Evolutionary conservation across 2,888 invertebrate genomes (phyloP).

Genomic region (Volucella inflata): DNA sequence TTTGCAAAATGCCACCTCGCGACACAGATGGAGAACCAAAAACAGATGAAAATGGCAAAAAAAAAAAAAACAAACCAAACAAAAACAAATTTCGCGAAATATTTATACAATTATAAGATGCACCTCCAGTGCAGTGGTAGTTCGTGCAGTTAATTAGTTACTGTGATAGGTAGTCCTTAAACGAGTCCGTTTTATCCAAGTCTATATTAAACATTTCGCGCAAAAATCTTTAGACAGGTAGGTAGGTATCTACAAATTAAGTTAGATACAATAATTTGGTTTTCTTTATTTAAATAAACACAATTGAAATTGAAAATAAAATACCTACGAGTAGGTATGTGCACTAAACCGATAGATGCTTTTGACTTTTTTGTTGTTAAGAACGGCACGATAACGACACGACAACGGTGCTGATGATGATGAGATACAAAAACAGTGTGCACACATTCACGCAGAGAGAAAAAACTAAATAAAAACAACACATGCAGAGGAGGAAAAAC

Average conservation of each 20-base stretch:
- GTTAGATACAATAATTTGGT: conserved; percentile 12
- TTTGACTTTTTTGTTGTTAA: conserved; percentile 37
- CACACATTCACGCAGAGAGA: conserved; percentile 3
- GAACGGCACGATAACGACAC: conserved; percentile 4
- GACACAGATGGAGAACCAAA: too few species aligned
- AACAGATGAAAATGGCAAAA: background rate
- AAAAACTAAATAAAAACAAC: conserved; percentile 1
- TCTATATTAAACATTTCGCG: conserved; percentile 44
- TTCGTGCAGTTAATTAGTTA: conserved; percentile 50
- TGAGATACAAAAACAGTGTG: conserved; percentile 34
- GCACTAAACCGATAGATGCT: conserved; percentile 37
- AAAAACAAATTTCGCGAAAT: conserved; percentile 22
- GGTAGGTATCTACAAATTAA: conserved; percentile 37
- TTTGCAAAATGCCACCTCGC: background rate
- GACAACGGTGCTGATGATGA: conserved; percentile 25
- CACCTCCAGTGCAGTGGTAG: conserved; percentile 39
- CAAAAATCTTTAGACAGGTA: conserved; percentile 22
- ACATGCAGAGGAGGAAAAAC: conserved; percentile 42
- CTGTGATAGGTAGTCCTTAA: conserved; percentile 65
- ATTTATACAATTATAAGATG: conserved; percentile 17
- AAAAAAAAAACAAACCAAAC: background rate
- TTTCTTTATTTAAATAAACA: conserved; percentile 8
- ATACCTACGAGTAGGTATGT: too few species aligned
- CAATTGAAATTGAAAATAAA: too few species aligned
- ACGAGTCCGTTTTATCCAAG: conserved; percentile 54